Evolutionary conservation across 2,113 vertebrate species (phyloP).

Genomic region (Corvus cornix): DNA sequence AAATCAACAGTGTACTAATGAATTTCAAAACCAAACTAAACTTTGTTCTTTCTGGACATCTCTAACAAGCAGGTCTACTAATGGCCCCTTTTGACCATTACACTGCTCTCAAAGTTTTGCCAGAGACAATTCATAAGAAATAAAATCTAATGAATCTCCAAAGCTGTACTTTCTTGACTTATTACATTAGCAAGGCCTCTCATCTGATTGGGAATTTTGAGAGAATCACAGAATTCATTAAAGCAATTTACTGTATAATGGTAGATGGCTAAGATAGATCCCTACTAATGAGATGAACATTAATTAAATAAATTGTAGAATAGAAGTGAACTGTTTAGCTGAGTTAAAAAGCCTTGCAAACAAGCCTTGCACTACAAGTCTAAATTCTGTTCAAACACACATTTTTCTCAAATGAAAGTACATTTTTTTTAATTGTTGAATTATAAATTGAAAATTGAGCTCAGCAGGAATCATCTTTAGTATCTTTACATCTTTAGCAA

Average conservation of each 20-base stretch:
- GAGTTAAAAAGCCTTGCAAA: conserved; percentile 40
- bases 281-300: conserved; percentile 64
- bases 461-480: neutral
- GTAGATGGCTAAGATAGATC: conserved; percentile 62
- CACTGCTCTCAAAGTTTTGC: neutral
- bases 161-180: conserved; percentile 57
- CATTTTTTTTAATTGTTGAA: neutral
- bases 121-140: conserved; percentile 39
- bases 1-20: neutral
- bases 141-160: conserved; percentile 53
- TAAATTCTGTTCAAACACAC: neutral
- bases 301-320: conserved; percentile 65
- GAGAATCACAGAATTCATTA: conserved; percentile 70
- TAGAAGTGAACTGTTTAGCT: conserved; percentile 47
- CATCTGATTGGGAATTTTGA: conserved; percentile 62
- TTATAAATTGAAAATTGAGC: neutral
- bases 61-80: neutral
- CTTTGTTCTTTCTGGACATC: neutral
- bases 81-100: neutral
- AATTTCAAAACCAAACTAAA: neutral
- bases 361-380: neutral
- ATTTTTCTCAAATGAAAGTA: neutral
- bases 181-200: conserved; percentile 48
- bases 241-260: conserved; percentile 64
- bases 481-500: neutral